phyloP scores from a whole-genome alignment of 2,797 vertebrate genomes.

The Myotis daubentonii region DNA sequence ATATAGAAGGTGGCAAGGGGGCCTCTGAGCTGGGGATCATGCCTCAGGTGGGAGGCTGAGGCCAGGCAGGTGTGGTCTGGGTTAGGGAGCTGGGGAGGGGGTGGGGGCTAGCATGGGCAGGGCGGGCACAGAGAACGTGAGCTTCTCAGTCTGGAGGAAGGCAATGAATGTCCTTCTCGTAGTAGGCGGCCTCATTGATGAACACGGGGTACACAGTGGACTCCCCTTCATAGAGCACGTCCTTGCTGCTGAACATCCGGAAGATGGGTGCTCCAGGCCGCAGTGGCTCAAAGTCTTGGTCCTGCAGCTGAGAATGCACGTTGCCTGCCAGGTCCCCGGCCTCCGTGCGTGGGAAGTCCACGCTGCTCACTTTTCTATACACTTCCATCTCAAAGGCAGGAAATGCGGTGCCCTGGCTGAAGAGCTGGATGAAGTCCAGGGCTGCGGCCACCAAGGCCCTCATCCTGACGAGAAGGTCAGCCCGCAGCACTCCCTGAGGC shows the following conservation, averaged over 20 bases:
- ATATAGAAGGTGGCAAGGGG: slow-evolving; percentile 43
- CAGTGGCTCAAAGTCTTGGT: slow-evolving; percentile 88
- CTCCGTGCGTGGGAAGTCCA: slow-evolving; percentile 88
- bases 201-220: slow-evolving; percentile 87
- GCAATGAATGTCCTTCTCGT: slow-evolving; percentile 88
- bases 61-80: not conserved
- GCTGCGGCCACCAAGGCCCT: slow-evolving; percentile 84
- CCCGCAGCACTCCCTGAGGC: slow-evolving; percentile 88
- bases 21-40: not conserved
- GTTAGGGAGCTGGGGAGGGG: not conserved
- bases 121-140: not conserved
- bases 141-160: slow-evolving; percentile 79
- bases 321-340: slow-evolving; percentile 82
- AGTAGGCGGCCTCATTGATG: slow-evolving; percentile 91
- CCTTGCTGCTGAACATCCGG: slow-evolving; percentile 86
- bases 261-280: slow-evolving; percentile 86
- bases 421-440: slow-evolving; percentile 89
- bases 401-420: slow-evolving; percentile 88
- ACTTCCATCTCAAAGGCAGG: slow-evolving; percentile 87
- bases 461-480: slow-evolving; percentile 86
- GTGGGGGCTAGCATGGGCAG: not conserved
- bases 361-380: slow-evolving; percentile 46
- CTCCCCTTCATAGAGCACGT: slow-evolving; percentile 84
- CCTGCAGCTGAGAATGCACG: slow-evolving; percentile 90
- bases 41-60: not conserved